A percentile compares a stretch with the other conserved stretches of the same genome.
These are phyloP conservation scores for Cephalotes varians DNA, from an alignment of 2,888 invertebrate species.

Conservation along the genomic window DNA sequence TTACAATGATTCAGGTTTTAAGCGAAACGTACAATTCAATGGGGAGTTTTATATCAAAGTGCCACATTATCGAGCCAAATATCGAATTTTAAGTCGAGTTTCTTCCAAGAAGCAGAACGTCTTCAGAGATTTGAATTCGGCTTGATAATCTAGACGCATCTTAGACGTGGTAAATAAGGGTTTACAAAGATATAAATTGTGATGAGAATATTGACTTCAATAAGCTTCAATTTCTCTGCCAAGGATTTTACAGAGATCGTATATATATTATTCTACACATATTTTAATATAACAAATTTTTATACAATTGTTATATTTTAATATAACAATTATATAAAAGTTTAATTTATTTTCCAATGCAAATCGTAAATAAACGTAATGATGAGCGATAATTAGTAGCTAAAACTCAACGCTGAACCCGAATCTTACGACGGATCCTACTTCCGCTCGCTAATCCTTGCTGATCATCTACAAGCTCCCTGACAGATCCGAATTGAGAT, in stretches of 20 bases:
- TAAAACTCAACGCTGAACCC: no score
- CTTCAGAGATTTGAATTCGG: no score
- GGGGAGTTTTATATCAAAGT: no score
- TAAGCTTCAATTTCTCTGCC: not conserved
- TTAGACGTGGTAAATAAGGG: not conserved
- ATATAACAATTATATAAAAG: not conserved
- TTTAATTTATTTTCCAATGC: not conserved
- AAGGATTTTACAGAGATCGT: not conserved
- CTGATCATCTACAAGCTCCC: not conserved
- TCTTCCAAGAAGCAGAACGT: no score
- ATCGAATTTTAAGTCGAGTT: no score
- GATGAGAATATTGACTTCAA: not conserved
- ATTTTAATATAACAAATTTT: no score
- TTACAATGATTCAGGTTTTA: not conserved
- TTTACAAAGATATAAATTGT: not conserved
- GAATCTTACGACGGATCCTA: not conserved
- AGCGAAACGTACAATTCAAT: not conserved
- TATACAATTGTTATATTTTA: no score
- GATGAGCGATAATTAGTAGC: not conserved
- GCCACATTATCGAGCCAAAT: no score
- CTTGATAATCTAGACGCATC: no score
- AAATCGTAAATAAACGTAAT: not conserved
- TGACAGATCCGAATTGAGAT: conserved; percentile 1
- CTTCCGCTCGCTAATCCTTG: not conserved
- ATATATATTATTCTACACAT: not conserved